These are phyloP conservation scores for Colius striatus DNA, from an alignment of 2,113 vertebrate species.

Conservation along the genomic window DNA sequence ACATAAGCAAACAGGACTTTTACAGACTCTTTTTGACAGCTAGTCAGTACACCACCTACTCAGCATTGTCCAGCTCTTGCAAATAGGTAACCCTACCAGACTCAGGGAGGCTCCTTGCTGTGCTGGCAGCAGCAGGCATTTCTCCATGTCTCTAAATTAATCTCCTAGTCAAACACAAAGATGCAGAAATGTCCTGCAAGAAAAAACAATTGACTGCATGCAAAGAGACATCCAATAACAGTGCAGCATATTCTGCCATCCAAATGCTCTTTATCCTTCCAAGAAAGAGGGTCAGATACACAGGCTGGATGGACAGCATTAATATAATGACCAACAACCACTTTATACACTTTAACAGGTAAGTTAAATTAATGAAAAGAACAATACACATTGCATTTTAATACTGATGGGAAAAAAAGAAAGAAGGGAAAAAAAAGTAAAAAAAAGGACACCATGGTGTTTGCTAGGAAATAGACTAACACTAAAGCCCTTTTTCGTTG, in stretches of 20 bases:
- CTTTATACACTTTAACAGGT: neutral
- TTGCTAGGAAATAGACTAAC: neutral
- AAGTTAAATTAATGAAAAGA: neutral
- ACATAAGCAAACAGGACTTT: neutral
- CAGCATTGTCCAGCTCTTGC: neutral
- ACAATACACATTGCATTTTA: neutral
- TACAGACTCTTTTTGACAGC: neutral
- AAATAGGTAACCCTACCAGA: neutral
- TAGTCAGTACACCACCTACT: neutral
- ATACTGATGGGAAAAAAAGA: neutral
- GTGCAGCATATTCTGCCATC: rapidly evolving
- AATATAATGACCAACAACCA: neutral
- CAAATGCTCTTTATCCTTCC: neutral
- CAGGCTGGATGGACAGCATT: neutral
- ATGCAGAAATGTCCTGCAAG: neutral
- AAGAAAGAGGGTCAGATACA: neutral
- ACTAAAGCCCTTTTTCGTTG: neutral
- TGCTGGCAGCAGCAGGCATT: neutral
- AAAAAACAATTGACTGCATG: neutral
- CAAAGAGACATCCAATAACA: neutral
- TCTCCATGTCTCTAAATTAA: neutral
- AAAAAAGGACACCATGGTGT: neutral
- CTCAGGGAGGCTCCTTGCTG: neutral
- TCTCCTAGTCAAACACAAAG: neutral
- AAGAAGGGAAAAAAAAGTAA: neutral